These are phyloP conservation scores for Micoletzkya japonica DNA, from an alignment of 2,888 invertebrate species.

Conservation along the genomic window DNA sequence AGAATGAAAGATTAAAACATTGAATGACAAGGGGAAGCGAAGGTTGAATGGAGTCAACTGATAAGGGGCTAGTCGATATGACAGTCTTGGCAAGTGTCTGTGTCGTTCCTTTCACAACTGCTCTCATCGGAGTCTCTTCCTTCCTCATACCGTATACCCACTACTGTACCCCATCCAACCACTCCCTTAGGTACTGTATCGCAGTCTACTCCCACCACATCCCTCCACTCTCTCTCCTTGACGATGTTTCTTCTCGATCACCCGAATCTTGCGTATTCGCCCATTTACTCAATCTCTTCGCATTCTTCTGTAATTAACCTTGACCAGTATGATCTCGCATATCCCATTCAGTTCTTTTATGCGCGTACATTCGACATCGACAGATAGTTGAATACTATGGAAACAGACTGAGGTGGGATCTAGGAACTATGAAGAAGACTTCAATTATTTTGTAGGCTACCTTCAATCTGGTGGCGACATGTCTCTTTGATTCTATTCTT, in stretches of 20 bases:
- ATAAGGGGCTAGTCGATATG: background rate
- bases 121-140: background rate
- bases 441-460: background rate
- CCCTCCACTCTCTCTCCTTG: background rate
- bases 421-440: background rate
- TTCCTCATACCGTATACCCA: conserved; percentile 5
- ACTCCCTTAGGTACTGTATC: background rate
- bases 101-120: conserved; percentile 10
- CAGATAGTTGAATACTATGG: conserved; percentile 50
- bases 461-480: conserved; percentile 19
- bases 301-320: conserved; percentile 30
- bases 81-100: conserved; percentile 4
- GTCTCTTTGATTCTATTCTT: conserved; percentile 1
- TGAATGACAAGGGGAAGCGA: too few species aligned
- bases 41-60: background rate
- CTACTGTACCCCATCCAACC: background rate
- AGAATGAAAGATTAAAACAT: too few species aligned
- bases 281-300: conserved; percentile 30
- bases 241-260: conserved; percentile 1
- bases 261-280: conserved; percentile 34
- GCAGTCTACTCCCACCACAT: background rate
- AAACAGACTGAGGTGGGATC: conserved; percentile 35
- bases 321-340: background rate
- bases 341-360: conserved; percentile 35
- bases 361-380: conserved; percentile 44